Evolutionary conservation across 2,113 vertebrate genomes (phyloP).

Genomic region (Equus przewalskii): DNA sequence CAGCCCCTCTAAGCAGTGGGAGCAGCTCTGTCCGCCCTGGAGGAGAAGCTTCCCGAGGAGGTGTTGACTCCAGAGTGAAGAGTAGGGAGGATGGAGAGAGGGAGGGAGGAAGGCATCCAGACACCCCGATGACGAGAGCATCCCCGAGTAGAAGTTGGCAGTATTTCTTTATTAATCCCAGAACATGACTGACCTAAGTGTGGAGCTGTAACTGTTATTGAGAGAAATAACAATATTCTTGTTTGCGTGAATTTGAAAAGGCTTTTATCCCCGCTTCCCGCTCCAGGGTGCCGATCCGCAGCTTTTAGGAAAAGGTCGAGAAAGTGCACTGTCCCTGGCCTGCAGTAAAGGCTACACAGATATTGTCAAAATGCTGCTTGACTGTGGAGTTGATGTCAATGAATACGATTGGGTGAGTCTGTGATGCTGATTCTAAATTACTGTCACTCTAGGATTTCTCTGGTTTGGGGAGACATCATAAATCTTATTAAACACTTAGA

Average conservation of each 20-base stretch:
- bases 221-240: not conserved
- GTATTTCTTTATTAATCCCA: not conserved
- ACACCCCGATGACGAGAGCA: not conserved
- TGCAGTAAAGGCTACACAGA: constrained; percentile 99
- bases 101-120: not conserved
- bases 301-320: constrained; percentile 96
- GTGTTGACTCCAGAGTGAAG: not conserved
- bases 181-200: not conserved
- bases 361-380: constrained; percentile 98
- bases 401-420: constrained; percentile 98
- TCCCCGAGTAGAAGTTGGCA: not conserved
- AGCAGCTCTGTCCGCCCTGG: not conserved
- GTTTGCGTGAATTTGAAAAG: not conserved
- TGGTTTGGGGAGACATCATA: not conserved
- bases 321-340: constrained; percentile 96
- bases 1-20: not conserved
- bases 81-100: not conserved
- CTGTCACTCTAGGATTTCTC: not conserved
- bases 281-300: constrained; percentile 96
- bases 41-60: constrained; percentile 9
- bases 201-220: constrained; percentile 17
- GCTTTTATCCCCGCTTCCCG: constrained; percentile 41
- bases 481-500: constrained; percentile 13
- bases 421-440: not conserved
- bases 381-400: constrained; percentile 98